A percentile compares a stretch with the other conserved stretches of the same genome.
phyloP scores from a whole-genome alignment of 2,888 invertebrate genomes.

The Tromatobia lineatoria region DNA sequence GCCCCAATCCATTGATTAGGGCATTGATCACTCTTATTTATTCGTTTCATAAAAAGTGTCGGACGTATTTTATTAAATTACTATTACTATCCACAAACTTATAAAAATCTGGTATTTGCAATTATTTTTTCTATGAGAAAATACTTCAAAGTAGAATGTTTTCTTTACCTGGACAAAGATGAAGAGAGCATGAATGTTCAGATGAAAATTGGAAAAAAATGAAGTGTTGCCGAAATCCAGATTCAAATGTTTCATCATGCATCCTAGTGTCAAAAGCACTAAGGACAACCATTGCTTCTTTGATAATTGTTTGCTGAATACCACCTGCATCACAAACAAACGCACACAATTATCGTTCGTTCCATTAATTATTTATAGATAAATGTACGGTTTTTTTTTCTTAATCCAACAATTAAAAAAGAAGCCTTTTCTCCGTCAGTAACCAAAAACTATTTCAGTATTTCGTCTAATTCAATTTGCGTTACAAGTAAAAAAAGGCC shows the following conservation, averaged over 20 bases:
- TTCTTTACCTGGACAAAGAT: constrained; percentile 85
- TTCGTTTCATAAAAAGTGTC: neutral
- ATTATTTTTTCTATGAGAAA: neutral
- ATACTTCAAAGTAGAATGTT: neutral
- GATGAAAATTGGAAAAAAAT: constrained; percentile 75
- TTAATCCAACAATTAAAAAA: neutral
- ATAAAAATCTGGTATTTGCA: neutral
- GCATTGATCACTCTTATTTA: too few relatives aligned
- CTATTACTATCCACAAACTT: neutral
- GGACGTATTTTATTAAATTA: neutral
- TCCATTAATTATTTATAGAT: neutral
- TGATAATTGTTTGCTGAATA: constrained; percentile 94
- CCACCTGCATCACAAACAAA: constrained; percentile 87
- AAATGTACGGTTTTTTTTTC: neutral
- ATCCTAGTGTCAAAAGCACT: constrained; percentile 94
- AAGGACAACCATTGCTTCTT: constrained; percentile 95
- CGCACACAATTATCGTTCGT: constrained; percentile 2
- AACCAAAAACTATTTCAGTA: neutral
- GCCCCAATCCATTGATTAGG: too few relatives aligned
- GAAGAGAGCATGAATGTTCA: constrained; percentile 82
- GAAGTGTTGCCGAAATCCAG: constrained; percentile 85
- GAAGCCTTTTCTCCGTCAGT: too few relatives aligned
- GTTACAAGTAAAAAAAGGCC: too few relatives aligned
- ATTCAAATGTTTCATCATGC: constrained; percentile 95
- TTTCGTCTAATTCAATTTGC: neutral